Percentiles rank a stretch among this genome's conserved stretches.
phyloP scores from a whole-genome alignment of 2,888 invertebrate genomes.

The Anticlea derivata region DNA sequence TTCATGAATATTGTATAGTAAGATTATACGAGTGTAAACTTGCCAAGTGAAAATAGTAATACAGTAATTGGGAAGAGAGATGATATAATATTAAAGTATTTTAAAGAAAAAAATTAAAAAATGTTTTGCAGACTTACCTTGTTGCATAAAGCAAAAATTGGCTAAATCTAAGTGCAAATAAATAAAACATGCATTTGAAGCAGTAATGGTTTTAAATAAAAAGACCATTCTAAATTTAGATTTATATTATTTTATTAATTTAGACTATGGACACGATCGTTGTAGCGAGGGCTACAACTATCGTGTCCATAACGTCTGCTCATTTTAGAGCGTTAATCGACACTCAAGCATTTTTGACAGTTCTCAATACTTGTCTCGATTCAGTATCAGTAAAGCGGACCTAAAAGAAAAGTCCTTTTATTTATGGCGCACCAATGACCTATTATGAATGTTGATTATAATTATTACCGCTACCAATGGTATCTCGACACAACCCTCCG shows the following conservation, averaged over 20 bases:
- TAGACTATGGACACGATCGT: too few species aligned
- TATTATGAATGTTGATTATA: neutral
- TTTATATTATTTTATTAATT: too few species aligned
- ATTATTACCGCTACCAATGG: neutral
- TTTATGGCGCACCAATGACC: conserved; percentile 2
- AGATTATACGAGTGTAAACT: neutral
- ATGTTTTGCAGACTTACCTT: conserved; percentile 26
- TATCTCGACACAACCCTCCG: neutral
- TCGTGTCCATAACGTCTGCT: too few species aligned
- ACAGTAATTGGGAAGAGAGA: neutral
- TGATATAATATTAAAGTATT: neutral
- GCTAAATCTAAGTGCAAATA: conserved; percentile 28
- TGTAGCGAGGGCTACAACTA: too few species aligned
- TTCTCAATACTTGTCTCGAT: too few species aligned
- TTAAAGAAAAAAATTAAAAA: neutral
- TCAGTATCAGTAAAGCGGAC: too few species aligned
- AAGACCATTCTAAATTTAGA: conserved; percentile 11
- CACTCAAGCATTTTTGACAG: too few species aligned
- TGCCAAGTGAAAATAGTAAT: conserved; percentile 3
- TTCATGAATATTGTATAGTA: conserved; percentile 24
- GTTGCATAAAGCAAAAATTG: conserved; percentile 19
- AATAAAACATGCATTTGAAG: conserved; percentile 30
- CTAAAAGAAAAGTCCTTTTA: conserved; percentile 3
- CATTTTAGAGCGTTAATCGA: too few species aligned
- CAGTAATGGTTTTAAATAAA: conserved; percentile 29